Evolutionary conservation across 2,888 invertebrate genomes (phyloP), one percentile per base, ranked within the genome.

Genomic region (Metalampra italica): DNA sequence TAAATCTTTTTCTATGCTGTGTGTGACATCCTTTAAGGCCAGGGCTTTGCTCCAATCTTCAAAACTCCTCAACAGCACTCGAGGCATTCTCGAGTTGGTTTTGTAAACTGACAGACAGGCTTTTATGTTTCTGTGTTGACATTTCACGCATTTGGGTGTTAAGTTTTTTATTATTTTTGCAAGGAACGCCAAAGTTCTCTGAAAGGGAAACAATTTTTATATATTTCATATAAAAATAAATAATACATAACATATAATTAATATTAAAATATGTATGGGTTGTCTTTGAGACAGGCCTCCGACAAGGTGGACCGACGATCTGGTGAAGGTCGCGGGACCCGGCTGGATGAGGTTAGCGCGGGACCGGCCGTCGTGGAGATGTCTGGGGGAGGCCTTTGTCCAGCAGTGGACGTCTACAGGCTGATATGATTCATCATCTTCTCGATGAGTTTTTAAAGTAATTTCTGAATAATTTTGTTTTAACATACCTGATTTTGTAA

Each of bases 161-260:
- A 71, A 32, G 1, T 57, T 58, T 45, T 49, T 52, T 29, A 75
- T 50, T 5, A 70, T 30, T 38, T 52, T 51, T 0, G 62, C 48
- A 0, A 79, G n/a, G 1, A 64, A 56, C 43, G 62, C 46, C 0
- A 66, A 9, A 3, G 72, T 65, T 56, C 60, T 54, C 79, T 80
- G 71, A 41, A 73, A 76, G 12, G 47, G 22, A 59, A 50, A 47
- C 3, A 12, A 3, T 37, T 37, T 37, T 37, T 22, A 3, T n/a
- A n/a, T n/a, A n/a, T n/a, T n/a, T n/a, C n/a, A n/a, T n/a, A n/a
- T n/a, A n/a, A n/a, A n/a, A n/a, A n/a, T n/a, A n/a, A n/a, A n/a
- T n/a, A n/a, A n/a, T n/a, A n/a, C n/a, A n/a, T n/a, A n/a, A n/a
- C n/a, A n/a, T n/a, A n/a, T n/a, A n/a, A n/a, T n/a, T n/a, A n/a